Evolutionary conservation across 1,140 invertebrate species (phyloP).

Genomic region (Steinernema khuongi): DNA sequence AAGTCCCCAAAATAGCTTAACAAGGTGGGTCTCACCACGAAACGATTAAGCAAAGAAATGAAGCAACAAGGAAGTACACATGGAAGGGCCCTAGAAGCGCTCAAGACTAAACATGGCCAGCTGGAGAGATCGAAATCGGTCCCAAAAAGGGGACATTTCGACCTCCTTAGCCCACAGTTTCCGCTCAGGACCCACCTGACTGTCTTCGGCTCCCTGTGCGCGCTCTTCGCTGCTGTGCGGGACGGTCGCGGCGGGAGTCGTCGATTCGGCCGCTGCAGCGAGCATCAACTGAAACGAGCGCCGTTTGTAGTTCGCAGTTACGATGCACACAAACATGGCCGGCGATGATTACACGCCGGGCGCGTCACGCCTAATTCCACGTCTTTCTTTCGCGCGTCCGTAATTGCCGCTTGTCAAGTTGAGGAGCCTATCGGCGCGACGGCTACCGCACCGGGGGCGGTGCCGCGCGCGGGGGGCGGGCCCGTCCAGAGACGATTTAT

Average conservation of each 20-base stretch:
- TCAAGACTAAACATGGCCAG: no score
- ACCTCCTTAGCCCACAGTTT: no score
- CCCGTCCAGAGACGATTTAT: background rate
- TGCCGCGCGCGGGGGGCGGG: background rate
- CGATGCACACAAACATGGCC: background rate
- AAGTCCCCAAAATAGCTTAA: no score
- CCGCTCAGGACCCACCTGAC: background rate
- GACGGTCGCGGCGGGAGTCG: background rate
- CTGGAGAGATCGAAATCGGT: no score
- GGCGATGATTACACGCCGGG: background rate
- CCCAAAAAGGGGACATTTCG: no score
- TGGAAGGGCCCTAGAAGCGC: no score
- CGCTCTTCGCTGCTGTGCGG: background rate
- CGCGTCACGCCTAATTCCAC: slow-evolving; percentile 10
- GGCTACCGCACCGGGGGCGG: slow-evolving; percentile 5
- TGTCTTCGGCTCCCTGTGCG: background rate
- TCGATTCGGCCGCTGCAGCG: slow-evolving; percentile 6
- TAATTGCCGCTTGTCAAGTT: slow-evolving; percentile 15
- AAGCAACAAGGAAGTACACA: no score
- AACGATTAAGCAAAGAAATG: no score
- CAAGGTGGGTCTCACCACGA: no score
- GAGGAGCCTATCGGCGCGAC: background rate
- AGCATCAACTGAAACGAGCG: slow-evolving; percentile 16
- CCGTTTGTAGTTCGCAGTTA: background rate
- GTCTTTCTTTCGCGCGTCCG: slow-evolving; percentile 12